Evolutionary conservation across 2,113 vertebrate species (phyloP).

Genomic region (Sylvicapra grimmia): DNA sequence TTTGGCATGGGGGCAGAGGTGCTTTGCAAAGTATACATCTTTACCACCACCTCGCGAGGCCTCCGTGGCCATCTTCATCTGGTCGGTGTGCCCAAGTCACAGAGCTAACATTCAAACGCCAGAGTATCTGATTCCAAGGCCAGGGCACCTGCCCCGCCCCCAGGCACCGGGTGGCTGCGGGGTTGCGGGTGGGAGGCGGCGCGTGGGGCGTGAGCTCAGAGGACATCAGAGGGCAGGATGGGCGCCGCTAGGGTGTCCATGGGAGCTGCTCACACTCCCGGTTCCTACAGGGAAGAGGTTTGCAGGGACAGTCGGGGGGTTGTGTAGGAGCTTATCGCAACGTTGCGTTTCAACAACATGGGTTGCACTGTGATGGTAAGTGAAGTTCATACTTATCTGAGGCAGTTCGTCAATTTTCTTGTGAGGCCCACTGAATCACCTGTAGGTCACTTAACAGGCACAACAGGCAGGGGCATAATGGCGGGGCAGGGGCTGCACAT

Average conservation of each 20-base stretch:
- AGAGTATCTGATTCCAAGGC: not conserved
- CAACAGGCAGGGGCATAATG: not conserved
- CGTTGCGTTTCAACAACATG: fast-evolving
- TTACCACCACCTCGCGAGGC: not conserved
- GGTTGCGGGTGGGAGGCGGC: not conserved
- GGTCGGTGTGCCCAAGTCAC: not conserved
- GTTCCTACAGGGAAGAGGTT: not conserved
- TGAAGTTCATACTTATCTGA: not conserved
- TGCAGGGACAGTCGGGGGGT: not conserved
- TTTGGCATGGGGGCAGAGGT: not conserved
- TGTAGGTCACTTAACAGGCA: not conserved
- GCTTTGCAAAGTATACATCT: not conserved
- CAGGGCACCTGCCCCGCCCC: fast-evolving
- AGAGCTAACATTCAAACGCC: not conserved
- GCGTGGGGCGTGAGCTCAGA: fast-evolving
- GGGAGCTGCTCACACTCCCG: fast-evolving
- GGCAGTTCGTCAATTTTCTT: not conserved
- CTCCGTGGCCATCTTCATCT: not conserved
- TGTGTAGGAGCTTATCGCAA: not conserved
- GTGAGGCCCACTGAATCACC: not conserved
- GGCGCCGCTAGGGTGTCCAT: not conserved
- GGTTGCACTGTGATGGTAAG: not conserved
- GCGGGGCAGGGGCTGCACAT: not conserved
- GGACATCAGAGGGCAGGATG: fast-evolving
- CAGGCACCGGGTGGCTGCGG: fast-evolving